Base-by-base conservation (phyloP, 2,797 vertebrate species). In the Acanthurus lineatus region DNA sequence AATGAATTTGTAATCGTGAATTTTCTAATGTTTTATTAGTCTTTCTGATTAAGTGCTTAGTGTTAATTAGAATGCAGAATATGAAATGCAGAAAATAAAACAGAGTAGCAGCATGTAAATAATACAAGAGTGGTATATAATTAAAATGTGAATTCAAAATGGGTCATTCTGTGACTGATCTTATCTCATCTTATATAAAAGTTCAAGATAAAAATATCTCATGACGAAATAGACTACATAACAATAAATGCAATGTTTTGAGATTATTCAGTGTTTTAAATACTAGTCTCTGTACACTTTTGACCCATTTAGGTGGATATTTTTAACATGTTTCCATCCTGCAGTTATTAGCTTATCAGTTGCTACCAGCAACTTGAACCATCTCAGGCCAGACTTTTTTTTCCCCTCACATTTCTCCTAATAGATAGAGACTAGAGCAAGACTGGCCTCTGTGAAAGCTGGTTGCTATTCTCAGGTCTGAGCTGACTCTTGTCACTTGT, bases 401-500 rank as follows among this genome's bases (percentile, higher is more conserved):
- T 48, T 16, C 17, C 47, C 22, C 25, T 54, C 63, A 54, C 25
- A 49, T 58, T 58, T 71, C 54, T 35, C 66, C 28, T 72, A 69
- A 63, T 47, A 73, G 35, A 56, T 17, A 22, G 51, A 77, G 65
- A 71, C 64, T 14, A 32, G 76, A 56, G 54, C 44, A 25, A 22
- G 60, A 28, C 42, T 25, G 61, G 60, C 58, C 64, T 77, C 80
- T 85, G 72, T 60, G 59, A 73, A 69, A 63, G 62, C 35, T 35
- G 61, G 42, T 40, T 62, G 47, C 56, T 58, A 9, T 70, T 75
- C 48, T 72, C 59, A 45, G 59, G 69, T 80, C 63, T 62, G 67
- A 79, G 72, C 35, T 6, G 49, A 69, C 51, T 77, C 70, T 69
- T 59, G 79, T 80, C 75, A 77, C 73, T 85, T 75, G 72, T 77